Percentiles rank a stretch among this genome's conserved stretches.
Evolutionary conservation across 2,888 invertebrate species (phyloP).

Genomic region (Agrotis clavis): DNA sequence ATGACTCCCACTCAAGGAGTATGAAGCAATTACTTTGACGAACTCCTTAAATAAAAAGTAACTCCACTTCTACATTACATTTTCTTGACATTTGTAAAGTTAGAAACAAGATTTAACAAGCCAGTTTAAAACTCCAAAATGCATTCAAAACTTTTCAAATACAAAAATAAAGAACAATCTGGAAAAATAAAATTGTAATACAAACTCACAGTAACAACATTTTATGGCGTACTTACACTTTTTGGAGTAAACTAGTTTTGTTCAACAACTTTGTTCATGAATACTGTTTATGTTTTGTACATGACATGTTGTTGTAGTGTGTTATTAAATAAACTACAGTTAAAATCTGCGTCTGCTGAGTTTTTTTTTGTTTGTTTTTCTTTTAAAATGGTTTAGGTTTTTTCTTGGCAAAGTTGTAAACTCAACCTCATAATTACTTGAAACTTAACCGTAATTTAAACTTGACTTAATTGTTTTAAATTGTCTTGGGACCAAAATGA

Average conservation of each 20-base stretch:
- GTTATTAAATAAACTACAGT: constrained; percentile 38
- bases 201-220: constrained; percentile 41
- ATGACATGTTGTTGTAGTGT: constrained; percentile 26
- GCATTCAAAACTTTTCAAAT: constrained; percentile 55
- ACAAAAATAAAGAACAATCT: constrained; percentile 52
- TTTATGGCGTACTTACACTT: constrained; percentile 48
- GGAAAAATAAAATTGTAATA: constrained; percentile 45
- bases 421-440: neutral
- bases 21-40: neutral
- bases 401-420: neutral
- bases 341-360: constrained; percentile 2
- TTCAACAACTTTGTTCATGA: constrained; percentile 41
- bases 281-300: constrained; percentile 37
- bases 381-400: neutral
- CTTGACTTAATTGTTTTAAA: no score
- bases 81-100: constrained; percentile 22
- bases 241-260: constrained; percentile 51
- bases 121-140: constrained; percentile 27
- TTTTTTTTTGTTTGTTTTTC: neutral
- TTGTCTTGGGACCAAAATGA: no score
- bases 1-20: no score
- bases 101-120: constrained; percentile 23
- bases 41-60: neutral
- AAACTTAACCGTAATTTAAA: neutral
- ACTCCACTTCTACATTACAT: neutral